phyloP scores from a whole-genome alignment of 2,113 vertebrate genomes.

The Gymnogyps californianus region DNA sequence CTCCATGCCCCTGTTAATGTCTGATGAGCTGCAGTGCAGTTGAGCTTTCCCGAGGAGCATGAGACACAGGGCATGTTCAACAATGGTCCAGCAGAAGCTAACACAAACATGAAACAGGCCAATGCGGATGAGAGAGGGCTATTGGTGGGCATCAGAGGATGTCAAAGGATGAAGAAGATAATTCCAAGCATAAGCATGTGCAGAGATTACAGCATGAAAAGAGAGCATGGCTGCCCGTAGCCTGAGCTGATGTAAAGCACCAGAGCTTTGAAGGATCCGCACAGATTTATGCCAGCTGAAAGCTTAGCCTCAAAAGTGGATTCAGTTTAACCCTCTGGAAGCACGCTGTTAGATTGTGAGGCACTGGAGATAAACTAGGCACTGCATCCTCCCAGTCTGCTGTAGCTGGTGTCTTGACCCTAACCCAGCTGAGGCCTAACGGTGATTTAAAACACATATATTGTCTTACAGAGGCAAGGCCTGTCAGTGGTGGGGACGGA shows the following conservation, averaged over 20 bases:
- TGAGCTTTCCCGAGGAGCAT: background rate
- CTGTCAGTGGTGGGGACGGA: background rate
- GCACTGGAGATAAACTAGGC: background rate
- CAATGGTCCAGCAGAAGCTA: background rate
- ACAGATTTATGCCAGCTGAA: background rate
- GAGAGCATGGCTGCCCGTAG: background rate
- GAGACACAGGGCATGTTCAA: background rate
- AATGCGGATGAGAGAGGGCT: rapidly evolving
- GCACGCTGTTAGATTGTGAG: rapidly evolving
- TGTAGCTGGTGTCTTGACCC: too few relatives aligned
- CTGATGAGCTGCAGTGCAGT: rapidly evolving
- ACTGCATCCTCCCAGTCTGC: background rate
- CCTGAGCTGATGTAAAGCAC: background rate
- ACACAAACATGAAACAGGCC: rapidly evolving
- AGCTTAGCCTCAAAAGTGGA: background rate
- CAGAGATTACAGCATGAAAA: background rate
- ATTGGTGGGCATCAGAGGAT: background rate
- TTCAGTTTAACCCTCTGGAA: background rate
- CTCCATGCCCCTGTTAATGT: rapidly evolving
- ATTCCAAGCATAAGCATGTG: background rate
- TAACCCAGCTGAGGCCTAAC: background rate
- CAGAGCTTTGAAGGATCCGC: background rate
- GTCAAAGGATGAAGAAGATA: background rate
- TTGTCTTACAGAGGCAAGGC: background rate
- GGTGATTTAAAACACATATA: rapidly evolving